Conservation (phyloP, 2,888 invertebrate species). For the Eupithecia subumbrata region DNA sequence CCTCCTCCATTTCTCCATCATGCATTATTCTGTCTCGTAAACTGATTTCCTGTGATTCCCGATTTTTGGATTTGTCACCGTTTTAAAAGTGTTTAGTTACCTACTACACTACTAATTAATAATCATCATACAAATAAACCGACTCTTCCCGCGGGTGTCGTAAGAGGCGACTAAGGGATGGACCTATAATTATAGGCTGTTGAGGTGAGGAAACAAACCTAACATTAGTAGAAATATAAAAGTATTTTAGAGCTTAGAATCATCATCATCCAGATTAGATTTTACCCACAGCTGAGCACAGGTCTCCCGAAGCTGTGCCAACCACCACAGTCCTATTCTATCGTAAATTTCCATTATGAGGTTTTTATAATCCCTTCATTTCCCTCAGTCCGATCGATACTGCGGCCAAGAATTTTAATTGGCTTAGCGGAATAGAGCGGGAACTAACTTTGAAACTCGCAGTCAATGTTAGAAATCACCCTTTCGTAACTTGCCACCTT, state of each 20-base stretch:
- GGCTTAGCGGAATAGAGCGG: constrained; percentile 15
- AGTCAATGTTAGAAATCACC: constrained; percentile 47
- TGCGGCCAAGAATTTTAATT: constrained; percentile 15
- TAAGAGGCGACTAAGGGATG: no score
- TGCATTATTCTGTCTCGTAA: no score
- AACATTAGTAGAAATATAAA: no score
- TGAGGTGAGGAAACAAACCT: no score
- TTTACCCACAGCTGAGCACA: neutral
- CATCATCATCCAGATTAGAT: neutral
- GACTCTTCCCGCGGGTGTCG: no score
- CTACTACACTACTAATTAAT: neutral
- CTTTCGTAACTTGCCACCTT: constrained; percentile 42
- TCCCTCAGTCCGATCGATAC: constrained; percentile 9
- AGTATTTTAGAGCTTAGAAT: neutral
- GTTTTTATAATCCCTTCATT: constrained; percentile 12
- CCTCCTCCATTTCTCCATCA: no score
- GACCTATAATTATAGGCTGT: no score
- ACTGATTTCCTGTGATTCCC: neutral
- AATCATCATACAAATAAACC: no score
- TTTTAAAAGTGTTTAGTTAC: neutral
- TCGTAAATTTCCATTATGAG: neutral
- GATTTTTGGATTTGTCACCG: no score
- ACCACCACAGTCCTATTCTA: neutral
- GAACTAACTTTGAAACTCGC: constrained; percentile 16
- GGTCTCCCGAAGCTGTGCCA: neutral